Base-by-base conservation (phyloP, 1,140 invertebrate genomes). In the Apis florea region DNA sequence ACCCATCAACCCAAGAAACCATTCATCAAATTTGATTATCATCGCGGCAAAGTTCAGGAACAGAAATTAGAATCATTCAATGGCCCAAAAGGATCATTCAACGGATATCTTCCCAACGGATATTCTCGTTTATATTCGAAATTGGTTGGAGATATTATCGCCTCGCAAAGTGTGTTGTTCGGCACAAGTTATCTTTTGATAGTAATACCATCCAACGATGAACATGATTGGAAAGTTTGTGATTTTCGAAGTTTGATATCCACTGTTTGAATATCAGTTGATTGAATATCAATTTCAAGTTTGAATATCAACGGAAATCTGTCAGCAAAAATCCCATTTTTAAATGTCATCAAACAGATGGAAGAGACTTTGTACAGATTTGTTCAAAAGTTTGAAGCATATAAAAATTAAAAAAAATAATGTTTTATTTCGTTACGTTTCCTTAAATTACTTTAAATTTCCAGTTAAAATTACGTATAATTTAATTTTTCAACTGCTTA, bases 61-160 rank as follows among this genome's bases (percentile, higher is more conserved):
- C 12, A n/a, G 19, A 71, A 51, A 63, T 71, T 71, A 24, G 58
- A 40, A 79, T 79, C 71, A 79, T 61, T 79, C 77, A 13, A 49
- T 4, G 24, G 9, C 21, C 17, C 0, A 17, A 40, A 17, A 61
- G 24, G 19, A 19, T 24, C 24, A 6, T 4, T 69, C 21, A 0
- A 40, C 21, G 49, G 15, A 19, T 54, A 64, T 10, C 31, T 31
- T 56, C 59, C 24, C 49, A 13, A 1, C 9, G 49, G n/a, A 51
- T 64, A 19, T 51, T 74, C 12, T 24, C 5, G 15, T 19, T 63
- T 17, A 11, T 11, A 1, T 6, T 63, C 1, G 11, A 53, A 53
- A 75, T n/a, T 64, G 24, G 5, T n/a, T 21, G 49, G 21, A 51
- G 19, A 19, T 19, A 54, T 12, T 21, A 9, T 21, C 6, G 24